Percentiles rank a stretch among this genome's conserved stretches.
Conservation (phyloP, 2,113 vertebrate genomes). For the Gobiocypris rarus region DNA sequence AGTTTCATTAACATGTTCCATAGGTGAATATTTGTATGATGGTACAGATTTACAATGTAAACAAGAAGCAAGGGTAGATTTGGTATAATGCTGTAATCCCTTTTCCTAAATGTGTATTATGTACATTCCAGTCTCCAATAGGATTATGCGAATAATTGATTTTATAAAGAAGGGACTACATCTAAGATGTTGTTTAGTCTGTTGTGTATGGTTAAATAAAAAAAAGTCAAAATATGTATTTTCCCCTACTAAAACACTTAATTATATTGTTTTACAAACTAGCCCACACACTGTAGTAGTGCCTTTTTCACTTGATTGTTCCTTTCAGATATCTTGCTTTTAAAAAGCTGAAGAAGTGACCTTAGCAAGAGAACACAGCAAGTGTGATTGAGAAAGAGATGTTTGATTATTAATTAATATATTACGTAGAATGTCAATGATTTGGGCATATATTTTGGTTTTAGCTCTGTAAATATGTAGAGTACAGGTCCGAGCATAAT, state of each 20-base stretch:
- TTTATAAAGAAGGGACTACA: conserved; percentile 29
- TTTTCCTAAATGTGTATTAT: conserved; percentile 7
- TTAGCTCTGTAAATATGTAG: conserved; percentile 9
- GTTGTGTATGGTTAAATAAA: not conserved
- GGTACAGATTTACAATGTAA: not conserved
- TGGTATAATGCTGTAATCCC: not conserved
- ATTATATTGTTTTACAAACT: not conserved
- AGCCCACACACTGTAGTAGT: not conserved
- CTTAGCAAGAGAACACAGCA: not conserved
- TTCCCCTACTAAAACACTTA: not conserved
- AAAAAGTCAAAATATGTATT: not conserved
- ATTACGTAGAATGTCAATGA: conserved; percentile 1
- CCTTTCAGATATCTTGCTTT: not conserved
- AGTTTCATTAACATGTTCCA: not conserved
- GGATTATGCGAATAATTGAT: not conserved
- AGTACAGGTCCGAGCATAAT: not conserved
- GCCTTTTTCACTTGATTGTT: conserved; percentile 9
- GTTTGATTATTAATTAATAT: not conserved
- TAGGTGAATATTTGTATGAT: not conserved
- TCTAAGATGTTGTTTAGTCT: not conserved
- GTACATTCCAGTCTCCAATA: conserved; percentile 23
- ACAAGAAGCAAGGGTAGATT: not conserved
- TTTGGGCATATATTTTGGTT: not conserved
- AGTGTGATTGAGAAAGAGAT: not conserved
- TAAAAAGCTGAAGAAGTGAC: conserved; percentile 16